phyloP scores from a whole-genome alignment of 2,113 vertebrate genomes.

The Bambusicola thoracicus region DNA sequence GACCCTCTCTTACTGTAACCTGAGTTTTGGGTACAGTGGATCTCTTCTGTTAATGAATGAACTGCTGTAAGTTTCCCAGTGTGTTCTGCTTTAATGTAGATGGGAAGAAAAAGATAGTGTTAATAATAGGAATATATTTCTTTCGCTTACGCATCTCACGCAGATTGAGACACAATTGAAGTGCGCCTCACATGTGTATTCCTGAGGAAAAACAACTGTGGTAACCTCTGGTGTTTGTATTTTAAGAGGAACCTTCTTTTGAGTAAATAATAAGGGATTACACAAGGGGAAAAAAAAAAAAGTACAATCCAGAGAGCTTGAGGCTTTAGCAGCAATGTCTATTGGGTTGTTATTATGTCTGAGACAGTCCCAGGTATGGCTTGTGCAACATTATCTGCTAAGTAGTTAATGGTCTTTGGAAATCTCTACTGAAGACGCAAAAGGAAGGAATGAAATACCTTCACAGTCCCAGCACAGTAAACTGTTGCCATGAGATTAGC shows the following conservation, averaged over 20 bases:
- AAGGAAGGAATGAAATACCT: not conserved
- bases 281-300: not conserved
- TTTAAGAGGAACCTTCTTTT: not conserved
- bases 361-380: not conserved
- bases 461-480: not conserved
- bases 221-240: not conserved
- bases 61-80: not conserved
- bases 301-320: not conserved
- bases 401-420: not conserved
- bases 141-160: not conserved
- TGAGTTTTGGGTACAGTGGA: conserved; percentile 12
- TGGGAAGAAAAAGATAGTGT: not conserved
- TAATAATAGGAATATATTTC: not conserved
- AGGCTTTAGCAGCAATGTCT: not conserved
- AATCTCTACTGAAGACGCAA: not conserved
- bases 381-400: not conserved
- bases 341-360: accelerated
- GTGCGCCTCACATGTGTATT: not conserved
- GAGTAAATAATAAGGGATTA: not conserved
- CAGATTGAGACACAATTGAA: not conserved
- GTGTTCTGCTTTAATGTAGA: conserved; percentile 3
- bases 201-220: not conserved
- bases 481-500: not conserved
- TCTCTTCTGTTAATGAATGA: conserved; percentile 56
- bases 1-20: conserved; percentile 37